phyloP scores from a whole-genome alignment of 2,113 vertebrate species.

The Zapornia atra region DNA sequence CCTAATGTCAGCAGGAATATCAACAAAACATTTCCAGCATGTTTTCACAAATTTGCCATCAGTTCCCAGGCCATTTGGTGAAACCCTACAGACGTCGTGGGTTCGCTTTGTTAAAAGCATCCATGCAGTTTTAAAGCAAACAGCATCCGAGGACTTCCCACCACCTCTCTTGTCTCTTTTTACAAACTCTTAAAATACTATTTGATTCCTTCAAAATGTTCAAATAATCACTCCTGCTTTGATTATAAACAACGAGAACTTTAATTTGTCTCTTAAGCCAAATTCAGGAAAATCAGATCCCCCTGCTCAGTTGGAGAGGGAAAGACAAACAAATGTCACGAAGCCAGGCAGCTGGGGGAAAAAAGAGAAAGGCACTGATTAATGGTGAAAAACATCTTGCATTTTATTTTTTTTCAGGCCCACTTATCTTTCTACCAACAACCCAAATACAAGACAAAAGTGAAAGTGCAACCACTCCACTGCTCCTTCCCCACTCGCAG shows the following conservation, averaged over 20 bases:
- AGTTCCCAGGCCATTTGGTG: slow-evolving; percentile 70
- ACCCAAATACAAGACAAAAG: slow-evolving; percentile 20
- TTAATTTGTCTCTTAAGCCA: slow-evolving; percentile 58
- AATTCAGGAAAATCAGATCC: slow-evolving; percentile 65
- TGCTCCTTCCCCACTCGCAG: rapidly evolving
- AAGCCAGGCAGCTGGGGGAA: slow-evolving; percentile 27
- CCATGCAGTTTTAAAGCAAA: slow-evolving; percentile 3
- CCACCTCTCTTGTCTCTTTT: slow-evolving; percentile 47
- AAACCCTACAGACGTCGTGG: slow-evolving; percentile 54
- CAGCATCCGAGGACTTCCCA: slow-evolving; percentile 33
- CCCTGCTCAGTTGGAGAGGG: slow-evolving; percentile 48
- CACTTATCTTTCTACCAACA: neutral
- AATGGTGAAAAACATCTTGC: slow-evolving; percentile 30
- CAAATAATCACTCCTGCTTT: slow-evolving; percentile 61
- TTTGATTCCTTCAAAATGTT: slow-evolving; percentile 47
- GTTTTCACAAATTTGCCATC: slow-evolving; percentile 74
- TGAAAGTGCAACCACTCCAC: slow-evolving; percentile 22
- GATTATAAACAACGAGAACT: slow-evolving; percentile 70
- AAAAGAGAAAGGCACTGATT: slow-evolving; percentile 13
- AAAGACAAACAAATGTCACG: slow-evolving; percentile 66
- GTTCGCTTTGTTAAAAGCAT: slow-evolving; percentile 55
- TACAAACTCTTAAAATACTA: slow-evolving; percentile 32
- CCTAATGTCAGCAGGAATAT: slow-evolving; percentile 75
- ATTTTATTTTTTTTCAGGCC: neutral
- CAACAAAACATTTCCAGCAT: slow-evolving; percentile 73